These are phyloP conservation scores for Allobates femoralis DNA, from an alignment of 2,797 vertebrate genomes.

Conservation along the genomic window DNA sequence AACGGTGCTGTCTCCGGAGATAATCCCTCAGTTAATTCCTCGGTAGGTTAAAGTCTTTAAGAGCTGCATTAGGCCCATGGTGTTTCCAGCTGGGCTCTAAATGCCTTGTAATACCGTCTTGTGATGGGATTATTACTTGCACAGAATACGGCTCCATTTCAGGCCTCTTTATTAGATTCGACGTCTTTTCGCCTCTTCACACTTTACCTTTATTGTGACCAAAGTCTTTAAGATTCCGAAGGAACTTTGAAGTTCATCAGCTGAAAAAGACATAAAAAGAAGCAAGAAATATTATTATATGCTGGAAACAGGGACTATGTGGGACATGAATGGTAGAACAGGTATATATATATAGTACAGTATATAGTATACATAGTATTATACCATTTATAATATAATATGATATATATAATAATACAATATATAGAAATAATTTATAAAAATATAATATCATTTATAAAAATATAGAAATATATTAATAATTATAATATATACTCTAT, in stretches of 20 bases:
- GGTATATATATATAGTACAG: too few species aligned
- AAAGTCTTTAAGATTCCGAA: conserved; percentile 32
- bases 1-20: conserved; percentile 5
- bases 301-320: neutral
- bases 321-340: neutral
- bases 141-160: conserved; percentile 47
- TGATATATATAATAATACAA: too few species aligned
- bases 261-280: conserved; percentile 32
- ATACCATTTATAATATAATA: too few species aligned
- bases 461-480: too few species aligned
- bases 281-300: neutral
- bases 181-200: conserved; percentile 8
- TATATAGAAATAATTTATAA: too few species aligned
- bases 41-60: conserved; percentile 40
- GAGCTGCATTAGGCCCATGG: conserved; percentile 43
- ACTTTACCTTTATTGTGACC: conserved; percentile 32
- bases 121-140: conserved; percentile 51
- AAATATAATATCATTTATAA: too few species aligned
- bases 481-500: too few species aligned
- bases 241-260: conserved; percentile 42
- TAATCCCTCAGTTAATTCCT: conserved; percentile 44
- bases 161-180: conserved; percentile 21
- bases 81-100: conserved; percentile 54
- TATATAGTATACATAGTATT: too few species aligned
- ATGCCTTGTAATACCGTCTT: conserved; percentile 44